A percentile compares a stretch with the other conserved stretches of the same genome.
These are phyloP conservation scores for Hapalemur alaotrensis DNA, from an alignment of 2,797 vertebrate species.

Conservation along the genomic window DNA sequence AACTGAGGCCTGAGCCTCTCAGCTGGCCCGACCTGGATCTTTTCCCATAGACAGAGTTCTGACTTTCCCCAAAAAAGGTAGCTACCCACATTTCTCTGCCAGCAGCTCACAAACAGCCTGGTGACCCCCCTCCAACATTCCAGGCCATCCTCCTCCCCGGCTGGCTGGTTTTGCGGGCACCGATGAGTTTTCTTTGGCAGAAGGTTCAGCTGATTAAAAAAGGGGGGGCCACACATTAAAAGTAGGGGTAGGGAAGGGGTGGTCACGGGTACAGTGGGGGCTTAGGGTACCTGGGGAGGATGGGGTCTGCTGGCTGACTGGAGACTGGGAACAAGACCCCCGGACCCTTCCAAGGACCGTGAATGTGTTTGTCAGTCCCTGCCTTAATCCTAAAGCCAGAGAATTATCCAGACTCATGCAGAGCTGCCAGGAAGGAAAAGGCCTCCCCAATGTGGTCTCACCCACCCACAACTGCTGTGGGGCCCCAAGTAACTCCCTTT, in stretches of 20 bases:
- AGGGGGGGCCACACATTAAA: neutral
- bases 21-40: neutral
- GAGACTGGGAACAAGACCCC: neutral
- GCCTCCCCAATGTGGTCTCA: neutral
- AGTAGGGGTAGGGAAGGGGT: neutral
- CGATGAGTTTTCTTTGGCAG: slow-evolving; percentile 73
- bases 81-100: slow-evolving; percentile 45
- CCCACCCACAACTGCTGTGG: neutral
- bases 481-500: neutral
- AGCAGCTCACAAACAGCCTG: slow-evolving; percentile 17
- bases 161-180: slow-evolving; percentile 62
- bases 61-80: slow-evolving; percentile 75
- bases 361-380: neutral
- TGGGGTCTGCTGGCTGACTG: neutral
- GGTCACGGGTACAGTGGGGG: neutral
- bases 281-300: neutral
- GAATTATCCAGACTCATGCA: neutral
- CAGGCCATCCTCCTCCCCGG: slow-evolving; percentile 45
- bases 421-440: neutral
- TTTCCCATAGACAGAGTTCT: slow-evolving; percentile 45
- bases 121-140: slow-evolving; percentile 69
- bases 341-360: neutral
- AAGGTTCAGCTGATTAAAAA: slow-evolving; percentile 38
- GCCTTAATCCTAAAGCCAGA: neutral
- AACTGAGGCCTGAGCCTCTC: slow-evolving; percentile 45